Percentiles rank a stretch among this genome's conserved stretches.
Conservation (phyloP, 1,140 invertebrate species). For the Drosophila tani region DNA sequence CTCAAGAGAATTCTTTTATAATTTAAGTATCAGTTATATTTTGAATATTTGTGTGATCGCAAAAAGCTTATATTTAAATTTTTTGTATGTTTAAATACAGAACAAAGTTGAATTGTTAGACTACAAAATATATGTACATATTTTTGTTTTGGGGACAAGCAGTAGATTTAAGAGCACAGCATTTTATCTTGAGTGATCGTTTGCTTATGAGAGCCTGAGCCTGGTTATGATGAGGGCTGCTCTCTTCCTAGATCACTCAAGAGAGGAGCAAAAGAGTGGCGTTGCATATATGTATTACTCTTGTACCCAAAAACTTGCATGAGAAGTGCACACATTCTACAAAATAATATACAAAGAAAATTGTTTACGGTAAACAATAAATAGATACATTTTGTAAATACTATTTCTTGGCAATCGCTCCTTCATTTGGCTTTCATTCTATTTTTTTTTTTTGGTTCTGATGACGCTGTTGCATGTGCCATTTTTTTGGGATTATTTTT, state of each 20-base stretch:
- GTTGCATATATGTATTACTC: neutral
- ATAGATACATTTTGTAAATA: slow-evolving; percentile 45
- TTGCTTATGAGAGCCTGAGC: neutral
- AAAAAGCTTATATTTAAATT: too few species aligned
- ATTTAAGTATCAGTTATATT: neutral
- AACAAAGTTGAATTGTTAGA: too few species aligned
- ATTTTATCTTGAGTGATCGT: slow-evolving; percentile 7
- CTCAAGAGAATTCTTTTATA: neutral
- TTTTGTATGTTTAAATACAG: too few species aligned
- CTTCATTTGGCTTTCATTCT: slow-evolving; percentile 7
- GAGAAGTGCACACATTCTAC: neutral
- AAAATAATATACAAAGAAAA: slow-evolving; percentile 27
- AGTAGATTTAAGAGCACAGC: neutral
- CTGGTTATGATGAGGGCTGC: neutral
- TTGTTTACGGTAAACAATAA: slow-evolving; percentile 67
- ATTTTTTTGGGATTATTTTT: slow-evolving; percentile 8
- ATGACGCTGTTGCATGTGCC: slow-evolving; percentile 19
- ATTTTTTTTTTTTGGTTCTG: neutral
- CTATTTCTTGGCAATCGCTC: slow-evolving; percentile 5
- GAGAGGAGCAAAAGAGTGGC: neutral
- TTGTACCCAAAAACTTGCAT: neutral
- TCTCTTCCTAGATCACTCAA: slow-evolving; percentile 10
- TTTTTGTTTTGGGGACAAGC: too few species aligned
- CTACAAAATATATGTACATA: too few species aligned
- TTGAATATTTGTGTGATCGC: too few species aligned